Base-by-base conservation (phyloP, 2,113 vertebrate genomes). In the Stegostoma tigrinum region DNA sequence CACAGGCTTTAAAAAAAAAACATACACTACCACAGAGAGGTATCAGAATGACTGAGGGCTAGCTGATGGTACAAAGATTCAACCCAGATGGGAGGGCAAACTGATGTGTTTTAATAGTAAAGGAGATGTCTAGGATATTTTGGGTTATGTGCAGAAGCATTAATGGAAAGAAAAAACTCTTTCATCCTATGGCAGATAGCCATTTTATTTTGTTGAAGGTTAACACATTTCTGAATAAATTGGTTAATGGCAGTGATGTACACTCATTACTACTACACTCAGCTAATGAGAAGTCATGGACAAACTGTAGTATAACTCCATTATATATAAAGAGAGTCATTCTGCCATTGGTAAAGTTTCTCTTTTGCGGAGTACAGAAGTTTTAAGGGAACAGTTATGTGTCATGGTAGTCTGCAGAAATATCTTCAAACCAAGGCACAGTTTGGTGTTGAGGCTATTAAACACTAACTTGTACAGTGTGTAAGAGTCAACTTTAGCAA, bases 381-480 rank as follows among this genome's bases (percentile, higher is more conserved):
- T 80, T 80, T 83, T 42, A 19, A 1, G 17, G 38, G 80, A 15
- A 5, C 80, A 83, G 42, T 42, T 38, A 83, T 42, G 21, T 21
- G 5, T 38, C 42, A 83, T 42, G 80, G 14, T 30, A 83, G 80
- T 42, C 5, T 42, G 80, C n/a, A 42, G 38, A 17, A 42, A 42
- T 23, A 83, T 42, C 38, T 8, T 38, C 17, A 7, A 34, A 55
- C 48, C 86, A 89, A 89, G 52, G 48, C 48, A 89, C 15, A 94
- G 67, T 66, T 23, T 94, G 42, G 68, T 30, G 38, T 34, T 45
- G 45, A 72, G 75, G 42, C 24, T 34, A 95, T 95, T 95, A 72
- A 66, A 48, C 6, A 12, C 94, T 95, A 95, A 95, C 12, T 95
- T 95, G 64, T 91, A 91, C 61, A 93, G 89, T 19, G 15, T 27